Conservation (phyloP, 2,888 invertebrate species). For the Gari tellinella region DNA sequence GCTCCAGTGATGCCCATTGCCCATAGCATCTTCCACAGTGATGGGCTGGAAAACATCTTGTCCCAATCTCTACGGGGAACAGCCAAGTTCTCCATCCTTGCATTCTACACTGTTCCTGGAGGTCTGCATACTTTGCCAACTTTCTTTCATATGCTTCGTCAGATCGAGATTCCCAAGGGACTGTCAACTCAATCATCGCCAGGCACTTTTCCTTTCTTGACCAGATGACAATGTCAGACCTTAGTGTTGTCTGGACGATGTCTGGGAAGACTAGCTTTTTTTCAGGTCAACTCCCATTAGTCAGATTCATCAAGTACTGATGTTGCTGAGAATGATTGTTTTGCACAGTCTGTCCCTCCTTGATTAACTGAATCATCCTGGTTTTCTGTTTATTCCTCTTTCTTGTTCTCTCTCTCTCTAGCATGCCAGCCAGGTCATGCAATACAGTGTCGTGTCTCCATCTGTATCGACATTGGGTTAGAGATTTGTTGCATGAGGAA, state of each 20-base stretch:
- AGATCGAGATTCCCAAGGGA: background rate
- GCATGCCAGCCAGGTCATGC: background rate
- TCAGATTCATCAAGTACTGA: background rate
- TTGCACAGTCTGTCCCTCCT: background rate
- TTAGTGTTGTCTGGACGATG: background rate
- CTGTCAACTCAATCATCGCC: background rate
- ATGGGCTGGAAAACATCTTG: too few relatives aligned
- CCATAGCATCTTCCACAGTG: too few relatives aligned
- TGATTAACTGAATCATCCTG: constrained; percentile 1
- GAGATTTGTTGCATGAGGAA: background rate
- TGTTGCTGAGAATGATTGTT: background rate
- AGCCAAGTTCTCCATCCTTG: too few relatives aligned
- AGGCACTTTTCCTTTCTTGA: background rate
- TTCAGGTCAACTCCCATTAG: background rate
- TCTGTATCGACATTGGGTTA: background rate
- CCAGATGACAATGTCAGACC: background rate
- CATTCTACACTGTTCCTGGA: background rate
- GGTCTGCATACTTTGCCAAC: background rate
- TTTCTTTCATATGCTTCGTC: background rate
- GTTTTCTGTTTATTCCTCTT: background rate
- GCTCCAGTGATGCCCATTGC: too few relatives aligned
- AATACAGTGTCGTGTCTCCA: background rate
- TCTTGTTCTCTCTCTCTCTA: background rate
- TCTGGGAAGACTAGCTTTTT: background rate
- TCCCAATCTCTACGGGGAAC: too few relatives aligned